Evolutionary conservation across 2,113 vertebrate species (phyloP), one percentile per base, ranked within the genome.

Genomic region (Hemichromis elongatus): DNA sequence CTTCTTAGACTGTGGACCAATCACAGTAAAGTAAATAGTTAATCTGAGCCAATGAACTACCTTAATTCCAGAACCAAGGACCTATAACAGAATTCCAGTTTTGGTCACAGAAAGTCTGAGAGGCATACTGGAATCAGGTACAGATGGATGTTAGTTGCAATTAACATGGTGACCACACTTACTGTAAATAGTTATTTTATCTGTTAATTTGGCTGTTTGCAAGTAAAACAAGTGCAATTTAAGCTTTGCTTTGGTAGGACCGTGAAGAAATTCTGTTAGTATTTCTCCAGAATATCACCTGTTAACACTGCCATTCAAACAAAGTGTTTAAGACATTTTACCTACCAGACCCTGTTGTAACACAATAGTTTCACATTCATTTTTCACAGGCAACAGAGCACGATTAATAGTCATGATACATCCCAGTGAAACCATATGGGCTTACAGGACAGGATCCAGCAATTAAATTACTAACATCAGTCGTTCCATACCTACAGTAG

Each of bases 361-460:
- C 55, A 68, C 55, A 87, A 81, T 13, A 40, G 52, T 70, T 86
- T 90, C 84, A 86, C 18, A 61, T 87, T 91, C 70, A 84, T 88
- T 89, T 84, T 89, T 91, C 85, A 93, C 77, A 90, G 81, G 80
- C 77, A 91, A 59, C 52, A 78, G 45, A 92, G 88, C 81, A 89
- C 2, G 45, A 91, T 92, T 86, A 92, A 91, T 89, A 90, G 86
- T 80, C 84, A n/a, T 66, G 66, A 87, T 89, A 57, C 50, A 84
- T 82, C 55, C 63, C 83, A 94, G 80, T 89, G 33, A 91, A 93
- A 84, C 80, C 91, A 86, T 85, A 89, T 89, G 90, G 30, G 19
- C 53, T 73, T 59, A 26, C 70, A 89, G 84, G 86, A 91, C 14
- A 11, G 42, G 77, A 83, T 92, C 89, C 90, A 93, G 59, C 68